Conservation (phyloP, 1,140 invertebrate genomes). For the Condylostylus longicornis region DNA sequence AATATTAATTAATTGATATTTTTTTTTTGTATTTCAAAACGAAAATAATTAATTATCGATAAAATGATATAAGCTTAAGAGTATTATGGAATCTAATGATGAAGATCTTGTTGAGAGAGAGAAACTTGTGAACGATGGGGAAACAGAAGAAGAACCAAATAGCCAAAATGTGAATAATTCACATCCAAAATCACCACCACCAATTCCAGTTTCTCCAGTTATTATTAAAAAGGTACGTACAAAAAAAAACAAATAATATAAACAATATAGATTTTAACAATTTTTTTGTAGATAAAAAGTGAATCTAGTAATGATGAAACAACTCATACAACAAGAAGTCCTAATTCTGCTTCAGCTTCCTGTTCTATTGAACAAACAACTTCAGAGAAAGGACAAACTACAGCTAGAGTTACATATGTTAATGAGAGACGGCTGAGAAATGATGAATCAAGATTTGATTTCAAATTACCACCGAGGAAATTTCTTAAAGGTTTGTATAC, state of each 20-base stretch:
- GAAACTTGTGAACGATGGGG: conserved; percentile 27
- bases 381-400: conserved; percentile 21
- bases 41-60: neutral
- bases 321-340: conserved; percentile 26
- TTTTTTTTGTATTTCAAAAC: too few species aligned
- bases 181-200: conserved; percentile 24
- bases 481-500: conserved; percentile 30
- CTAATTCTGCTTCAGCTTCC: conserved; percentile 21
- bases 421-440: conserved; percentile 39
- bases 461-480: conserved; percentile 28
- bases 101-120: conserved; percentile 29
- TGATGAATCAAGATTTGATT: conserved; percentile 24
- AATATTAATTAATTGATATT: too few species aligned
- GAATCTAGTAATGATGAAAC: conserved; percentile 27
- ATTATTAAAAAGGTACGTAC: conserved; percentile 32
- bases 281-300: conserved; percentile 25
- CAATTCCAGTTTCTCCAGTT: conserved; percentile 23
- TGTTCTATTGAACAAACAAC: conserved; percentile 28
- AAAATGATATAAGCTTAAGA: neutral
- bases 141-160: conserved; percentile 18
- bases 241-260: conserved; percentile 11
- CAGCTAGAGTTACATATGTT: conserved; percentile 37
- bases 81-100: conserved; percentile 27
- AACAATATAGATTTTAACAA: too few species aligned
- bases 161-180: conserved; percentile 17